Evolutionary conservation across 2,888 invertebrate genomes (phyloP).

Genomic region (Cataglyphis livida): DNA sequence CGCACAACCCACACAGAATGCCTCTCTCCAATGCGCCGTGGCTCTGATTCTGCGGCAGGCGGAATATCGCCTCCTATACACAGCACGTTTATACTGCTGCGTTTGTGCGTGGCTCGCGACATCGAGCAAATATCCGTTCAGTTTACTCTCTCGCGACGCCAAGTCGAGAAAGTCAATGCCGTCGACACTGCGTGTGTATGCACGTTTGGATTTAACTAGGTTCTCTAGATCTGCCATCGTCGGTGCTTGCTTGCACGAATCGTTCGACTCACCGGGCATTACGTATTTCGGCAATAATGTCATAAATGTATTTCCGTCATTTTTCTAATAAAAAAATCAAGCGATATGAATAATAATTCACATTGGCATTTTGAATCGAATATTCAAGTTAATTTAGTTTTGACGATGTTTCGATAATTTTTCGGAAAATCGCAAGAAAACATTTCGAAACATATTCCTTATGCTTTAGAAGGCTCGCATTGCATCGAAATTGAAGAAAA

Average conservation of each 20-base stretch:
- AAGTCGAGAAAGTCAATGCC: constrained; percentile 56
- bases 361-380: neutral
- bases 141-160: constrained; percentile 33
- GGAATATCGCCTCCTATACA: constrained; percentile 40
- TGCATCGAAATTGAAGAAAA: constrained; percentile 42
- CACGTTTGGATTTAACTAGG: neutral
- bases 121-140: constrained; percentile 59
- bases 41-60: constrained; percentile 37
- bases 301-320: neutral
- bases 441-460: constrained; percentile 47
- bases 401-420: neutral
- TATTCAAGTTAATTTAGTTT: neutral
- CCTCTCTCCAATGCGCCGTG: constrained; percentile 16
- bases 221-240: neutral
- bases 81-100: constrained; percentile 1
- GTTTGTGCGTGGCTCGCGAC: constrained; percentile 62
- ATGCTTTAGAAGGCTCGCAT: constrained; percentile 40
- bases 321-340: neutral
- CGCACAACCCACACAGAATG: neutral
- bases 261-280: neutral
- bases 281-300: neutral
- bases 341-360: neutral
- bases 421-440: constrained; percentile 44
- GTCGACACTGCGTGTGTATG: constrained; percentile 10
- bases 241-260: neutral